A percentile compares a stretch with the other conserved stretches of the same genome.
phyloP scores from a whole-genome alignment of 2,113 vertebrate species.

The Pantherophis guttatus region DNA sequence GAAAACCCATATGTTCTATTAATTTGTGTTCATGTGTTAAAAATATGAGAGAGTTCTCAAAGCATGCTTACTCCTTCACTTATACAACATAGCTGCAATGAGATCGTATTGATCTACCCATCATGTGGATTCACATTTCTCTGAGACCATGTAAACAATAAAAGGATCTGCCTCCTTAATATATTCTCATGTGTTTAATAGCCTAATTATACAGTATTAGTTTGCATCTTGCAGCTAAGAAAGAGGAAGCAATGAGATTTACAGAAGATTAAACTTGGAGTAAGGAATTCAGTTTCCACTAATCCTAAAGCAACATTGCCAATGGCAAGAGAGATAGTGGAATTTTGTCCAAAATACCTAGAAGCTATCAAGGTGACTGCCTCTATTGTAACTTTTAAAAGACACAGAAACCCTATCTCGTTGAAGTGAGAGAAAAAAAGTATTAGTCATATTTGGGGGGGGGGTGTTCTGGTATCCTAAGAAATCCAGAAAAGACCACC shows the following conservation, averaged over 20 bases:
- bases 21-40: background rate
- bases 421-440: background rate
- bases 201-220: background rate
- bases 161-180: background rate
- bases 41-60: background rate
- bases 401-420: background rate
- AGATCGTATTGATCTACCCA: background rate
- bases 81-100: background rate
- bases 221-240: background rate
- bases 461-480: background rate
- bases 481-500: background rate
- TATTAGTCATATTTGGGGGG: background rate
- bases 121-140: background rate
- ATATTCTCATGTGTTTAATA: background rate
- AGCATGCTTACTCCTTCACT: too few relatives aligned
- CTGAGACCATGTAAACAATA: background rate
- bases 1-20: background rate
- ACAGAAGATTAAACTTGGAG: background rate
- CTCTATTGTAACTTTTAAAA: background rate
- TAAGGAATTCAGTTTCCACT: background rate
- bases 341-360: background rate
- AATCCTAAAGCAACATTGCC: background rate
- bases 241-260: background rate
- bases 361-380: background rate
- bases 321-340: background rate